A percentile compares a stretch with the other conserved stretches of the same genome.
phyloP scores from a whole-genome alignment of 2,888 invertebrate species.

The Serrognathus titanus region DNA sequence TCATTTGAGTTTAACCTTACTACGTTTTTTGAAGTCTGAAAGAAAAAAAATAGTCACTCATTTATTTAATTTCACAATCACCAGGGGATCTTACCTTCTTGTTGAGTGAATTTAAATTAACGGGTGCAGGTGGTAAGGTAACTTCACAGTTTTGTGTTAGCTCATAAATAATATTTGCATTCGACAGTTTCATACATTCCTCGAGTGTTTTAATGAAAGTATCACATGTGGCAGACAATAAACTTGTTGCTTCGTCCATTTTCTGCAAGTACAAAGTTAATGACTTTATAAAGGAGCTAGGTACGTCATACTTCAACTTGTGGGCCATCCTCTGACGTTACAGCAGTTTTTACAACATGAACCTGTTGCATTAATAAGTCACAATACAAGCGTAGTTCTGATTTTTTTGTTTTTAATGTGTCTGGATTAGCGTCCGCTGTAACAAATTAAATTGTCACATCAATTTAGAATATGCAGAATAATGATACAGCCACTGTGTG shows the following conservation, averaged over 20 bases:
- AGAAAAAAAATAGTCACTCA: slow-evolving; percentile 13
- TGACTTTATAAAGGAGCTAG: neutral
- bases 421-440: slow-evolving; percentile 55
- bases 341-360: slow-evolving; percentile 68
- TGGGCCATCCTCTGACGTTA: slow-evolving; percentile 55
- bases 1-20: slow-evolving; percentile 27
- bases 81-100: slow-evolving; percentile 30
- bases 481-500: too few relatives aligned
- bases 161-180: slow-evolving; percentile 46
- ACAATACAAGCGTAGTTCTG: slow-evolving; percentile 74
- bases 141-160: slow-evolving; percentile 39
- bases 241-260: slow-evolving; percentile 69
- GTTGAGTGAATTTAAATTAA: slow-evolving; percentile 35
- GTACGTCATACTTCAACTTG: slow-evolving; percentile 54
- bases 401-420: slow-evolving; percentile 68
- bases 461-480: too few relatives aligned
- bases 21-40: slow-evolving; percentile 21
- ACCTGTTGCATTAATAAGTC: slow-evolving; percentile 83
- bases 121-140: slow-evolving; percentile 37
- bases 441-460: slow-evolving; percentile 22
- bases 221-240: slow-evolving; percentile 76
- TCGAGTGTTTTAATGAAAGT: slow-evolving; percentile 79
- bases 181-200: slow-evolving; percentile 69
- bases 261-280: slow-evolving; percentile 52
- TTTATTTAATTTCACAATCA: slow-evolving; percentile 14